A percentile compares a stretch with the other conserved stretches of the same genome.
phyloP scores from a whole-genome alignment of 2,888 invertebrate species.

The Apamea epomidion region DNA sequence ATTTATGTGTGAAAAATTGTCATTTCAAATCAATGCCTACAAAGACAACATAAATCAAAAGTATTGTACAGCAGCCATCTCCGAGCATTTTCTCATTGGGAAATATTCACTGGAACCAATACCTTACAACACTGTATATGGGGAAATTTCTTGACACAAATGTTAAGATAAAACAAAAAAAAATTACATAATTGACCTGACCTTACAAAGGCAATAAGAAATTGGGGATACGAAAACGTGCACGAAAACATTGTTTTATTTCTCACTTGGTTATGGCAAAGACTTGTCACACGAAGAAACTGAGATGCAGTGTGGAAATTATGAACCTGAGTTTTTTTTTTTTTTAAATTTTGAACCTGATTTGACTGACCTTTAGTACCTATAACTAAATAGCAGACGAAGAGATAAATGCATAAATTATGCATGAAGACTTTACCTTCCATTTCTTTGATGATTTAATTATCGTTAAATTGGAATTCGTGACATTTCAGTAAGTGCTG shows the following conservation, averaged over 20 bases:
- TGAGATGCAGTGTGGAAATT: neutral
- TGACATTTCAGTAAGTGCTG: constrained; percentile 45
- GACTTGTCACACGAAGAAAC: constrained; percentile 1
- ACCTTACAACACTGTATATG: constrained; percentile 46
- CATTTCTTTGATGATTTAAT: constrained; percentile 30
- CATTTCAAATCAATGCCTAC: constrained; percentile 13
- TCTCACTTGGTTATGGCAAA: neutral
- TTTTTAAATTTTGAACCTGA: neutral
- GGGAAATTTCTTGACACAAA: constrained; percentile 56
- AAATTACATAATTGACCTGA: constrained; percentile 40
- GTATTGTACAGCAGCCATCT: constrained; percentile 14
- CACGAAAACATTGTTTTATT: constrained; percentile 30
- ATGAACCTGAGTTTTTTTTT: constrained; percentile 23
- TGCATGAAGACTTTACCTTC: constrained; percentile 12
- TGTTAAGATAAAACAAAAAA: constrained; percentile 49
- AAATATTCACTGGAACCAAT: constrained; percentile 49
- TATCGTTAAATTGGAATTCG: constrained; percentile 35
- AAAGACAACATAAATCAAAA: constrained; percentile 41
- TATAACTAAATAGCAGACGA: constrained; percentile 18
- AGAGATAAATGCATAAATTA: constrained; percentile 38
- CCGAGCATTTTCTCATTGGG: constrained; percentile 40
- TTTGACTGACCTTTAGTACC: constrained; percentile 53
- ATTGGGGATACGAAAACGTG: constrained; percentile 39
- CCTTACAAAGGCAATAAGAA: constrained; percentile 49
- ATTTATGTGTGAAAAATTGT: constrained; percentile 9